Evolutionary conservation across 2,113 vertebrate species (phyloP), one percentile per base, ranked within the genome.

Genomic region (Leptosomus discolor): DNA sequence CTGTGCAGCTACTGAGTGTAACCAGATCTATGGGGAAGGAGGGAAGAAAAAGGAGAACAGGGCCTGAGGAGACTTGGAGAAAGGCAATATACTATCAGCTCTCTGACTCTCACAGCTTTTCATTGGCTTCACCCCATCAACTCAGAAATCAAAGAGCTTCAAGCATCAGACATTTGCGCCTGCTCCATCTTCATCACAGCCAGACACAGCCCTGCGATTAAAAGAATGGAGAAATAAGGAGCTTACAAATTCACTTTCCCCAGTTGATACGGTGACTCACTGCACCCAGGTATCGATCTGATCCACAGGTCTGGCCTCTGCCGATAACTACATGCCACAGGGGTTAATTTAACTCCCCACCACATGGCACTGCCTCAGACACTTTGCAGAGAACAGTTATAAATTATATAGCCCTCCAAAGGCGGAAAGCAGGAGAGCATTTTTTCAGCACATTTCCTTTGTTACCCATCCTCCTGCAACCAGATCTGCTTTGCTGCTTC

Each of bases 131-230:
- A 96, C 93, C 85, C 85, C 88, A 91, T 95, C 97, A 97, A 88
- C 90, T 94, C 88, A 92, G 94, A 94, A 97, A 97, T 96, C 96
- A 97, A 94, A 97, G 88, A 84, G 88, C 95, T 96, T 94, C 90
- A 65, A 97, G 96, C 93, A 96, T 64, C 78, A 96, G 88, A 93
- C 92, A 91, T 96, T 90, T 96, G 92, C 8, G 16, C 93, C 90
- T 94, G 96, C 92, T 97, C 95, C 94, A 95, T 97, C 97, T 97
- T 97, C 97, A 97, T 98, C 97, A 97, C 95, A 95, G 96, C 71
- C 96, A 97, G 95, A 70, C 90, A 63, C 78, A 92, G 90, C 15
- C 57, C 65, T 6, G 30, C 15, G 81, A 98, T 94, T 97, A 97
- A 94, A 98, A 97, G 96, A 93, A 97, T 96, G 95, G 87, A 68